Evolutionary conservation across 2,797 vertebrate genomes (phyloP).

Genomic region (Tolypeutes matacus): DNA sequence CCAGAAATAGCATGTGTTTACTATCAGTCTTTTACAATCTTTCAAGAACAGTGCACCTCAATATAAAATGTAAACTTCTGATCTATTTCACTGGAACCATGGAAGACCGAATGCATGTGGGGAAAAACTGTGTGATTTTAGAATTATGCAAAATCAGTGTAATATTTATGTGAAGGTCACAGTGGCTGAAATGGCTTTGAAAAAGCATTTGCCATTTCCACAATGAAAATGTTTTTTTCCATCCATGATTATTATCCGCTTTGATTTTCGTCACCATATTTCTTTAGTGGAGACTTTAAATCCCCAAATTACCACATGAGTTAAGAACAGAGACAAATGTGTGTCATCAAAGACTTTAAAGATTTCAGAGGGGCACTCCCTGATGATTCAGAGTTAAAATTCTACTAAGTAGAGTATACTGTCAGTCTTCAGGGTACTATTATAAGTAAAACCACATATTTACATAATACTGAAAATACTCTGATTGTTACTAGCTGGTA

Average conservation of each 20-base stretch:
- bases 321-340: slow-evolving; percentile 2
- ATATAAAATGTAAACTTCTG: slow-evolving; percentile 2
- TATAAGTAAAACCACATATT: background rate
- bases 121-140: background rate
- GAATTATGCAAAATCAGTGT: slow-evolving; percentile 2
- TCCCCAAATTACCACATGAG: background rate
- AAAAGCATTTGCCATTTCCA: background rate
- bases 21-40: background rate
- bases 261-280: background rate
- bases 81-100: background rate
- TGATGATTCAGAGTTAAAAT: slow-evolving; percentile 26
- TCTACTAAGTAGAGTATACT: background rate
- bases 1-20: slow-evolving; percentile 19
- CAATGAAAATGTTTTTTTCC: background rate
- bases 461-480: background rate
- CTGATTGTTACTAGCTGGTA: background rate
- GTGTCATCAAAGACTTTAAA: slow-evolving; percentile 34
- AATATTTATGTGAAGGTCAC: background rate
- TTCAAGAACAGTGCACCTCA: background rate
- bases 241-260: background rate
- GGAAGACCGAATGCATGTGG: background rate
- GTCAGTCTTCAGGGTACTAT: background rate
- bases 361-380: background rate
- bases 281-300: slow-evolving; percentile 21
- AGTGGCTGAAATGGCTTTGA: background rate